phyloP scores from a whole-genome alignment of 2,797 vertebrate species.

The Argyrosomus regius region DNA sequence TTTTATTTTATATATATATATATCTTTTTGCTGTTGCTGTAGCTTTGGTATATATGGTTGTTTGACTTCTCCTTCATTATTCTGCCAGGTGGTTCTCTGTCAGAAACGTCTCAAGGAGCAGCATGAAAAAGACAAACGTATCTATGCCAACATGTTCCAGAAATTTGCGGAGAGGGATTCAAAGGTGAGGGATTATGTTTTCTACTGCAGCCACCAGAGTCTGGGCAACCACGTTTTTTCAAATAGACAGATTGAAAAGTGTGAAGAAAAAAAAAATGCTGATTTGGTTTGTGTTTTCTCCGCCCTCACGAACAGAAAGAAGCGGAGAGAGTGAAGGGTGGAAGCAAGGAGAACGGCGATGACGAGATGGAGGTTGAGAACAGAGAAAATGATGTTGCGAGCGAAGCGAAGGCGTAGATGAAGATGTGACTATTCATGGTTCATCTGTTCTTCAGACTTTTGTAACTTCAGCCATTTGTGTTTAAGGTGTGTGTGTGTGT shows the following conservation, averaged over 20 bases:
- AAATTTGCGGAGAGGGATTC: conserved; percentile 93
- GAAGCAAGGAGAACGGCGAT: conserved; percentile 54
- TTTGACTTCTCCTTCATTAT: background rate
- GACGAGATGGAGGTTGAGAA: conserved; percentile 75
- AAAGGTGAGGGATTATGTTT: conserved; percentile 85
- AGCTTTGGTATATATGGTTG: background rate
- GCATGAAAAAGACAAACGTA: conserved; percentile 94
- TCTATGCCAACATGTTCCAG: conserved; percentile 99
- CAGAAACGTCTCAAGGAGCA: conserved; percentile 94
- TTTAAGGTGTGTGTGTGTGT: conserved; percentile 52
- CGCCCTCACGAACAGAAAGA: conserved; percentile 75
- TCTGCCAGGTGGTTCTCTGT: conserved; percentile 85
- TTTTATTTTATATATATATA: too few relatives aligned
- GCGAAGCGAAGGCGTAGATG: conserved; percentile 65
- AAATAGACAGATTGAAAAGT: background rate
- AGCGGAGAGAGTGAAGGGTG: conserved; percentile 64
- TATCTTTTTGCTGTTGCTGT: background rate
- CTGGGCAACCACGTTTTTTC: conserved; percentile 2
- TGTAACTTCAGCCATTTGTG: conserved; percentile 76
- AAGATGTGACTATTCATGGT: conserved; percentile 33
- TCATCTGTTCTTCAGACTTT: conserved; percentile 73
- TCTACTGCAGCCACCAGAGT: conserved; percentile 57
- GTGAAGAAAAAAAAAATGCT: background rate
- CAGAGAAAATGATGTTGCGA: conserved; percentile 58
- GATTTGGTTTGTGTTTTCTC: background rate